phyloP scores from a whole-genome alignment of 2,888 invertebrate species.

The Drosophila kokeensis region DNA sequence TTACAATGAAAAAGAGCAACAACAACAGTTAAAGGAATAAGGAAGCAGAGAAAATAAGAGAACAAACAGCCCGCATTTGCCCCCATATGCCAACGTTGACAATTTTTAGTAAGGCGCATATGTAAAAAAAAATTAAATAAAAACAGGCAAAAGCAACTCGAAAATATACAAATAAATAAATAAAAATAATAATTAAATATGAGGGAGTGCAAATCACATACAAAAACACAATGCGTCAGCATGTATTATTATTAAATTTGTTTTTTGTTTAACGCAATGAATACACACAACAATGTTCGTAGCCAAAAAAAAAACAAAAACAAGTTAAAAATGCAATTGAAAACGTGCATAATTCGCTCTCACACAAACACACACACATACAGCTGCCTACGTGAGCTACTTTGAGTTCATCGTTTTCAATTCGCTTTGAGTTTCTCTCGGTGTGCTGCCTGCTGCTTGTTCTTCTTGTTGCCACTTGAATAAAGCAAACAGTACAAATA shows the following conservation, averaged over 20 bases:
- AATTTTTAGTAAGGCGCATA: constrained; percentile 25
- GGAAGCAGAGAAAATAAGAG: neutral
- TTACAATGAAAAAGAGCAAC: constrained; percentile 9
- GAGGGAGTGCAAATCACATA: constrained; percentile 6
- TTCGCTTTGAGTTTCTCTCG: constrained; percentile 78
- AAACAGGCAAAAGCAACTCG: constrained; percentile 11
- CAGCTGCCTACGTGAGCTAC: constrained; percentile 68
- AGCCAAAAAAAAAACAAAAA: constrained; percentile 54
- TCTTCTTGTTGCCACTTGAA: constrained; percentile 39
- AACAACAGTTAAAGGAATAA: constrained; percentile 13
- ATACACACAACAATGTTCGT: constrained; percentile 32
- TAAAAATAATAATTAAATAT: constrained; percentile 13
- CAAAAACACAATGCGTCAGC: constrained; percentile 14
- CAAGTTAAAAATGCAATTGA: constrained; percentile 73
- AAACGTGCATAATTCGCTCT: constrained; percentile 39
- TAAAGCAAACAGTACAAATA: constrained; percentile 24
- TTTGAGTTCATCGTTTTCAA: constrained; percentile 82
- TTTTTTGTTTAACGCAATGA: constrained; percentile 25
- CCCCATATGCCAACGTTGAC: constrained; percentile 29
- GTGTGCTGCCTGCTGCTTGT: constrained; percentile 40
- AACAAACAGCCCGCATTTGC: constrained; percentile 29
- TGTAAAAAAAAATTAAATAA: constrained; percentile 13
- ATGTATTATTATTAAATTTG: constrained; percentile 21
- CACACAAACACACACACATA: constrained; percentile 24
- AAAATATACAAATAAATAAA: constrained; percentile 19